Conservation (phyloP, 1,140 invertebrate species). For the Chironomus striatipennis region DNA sequence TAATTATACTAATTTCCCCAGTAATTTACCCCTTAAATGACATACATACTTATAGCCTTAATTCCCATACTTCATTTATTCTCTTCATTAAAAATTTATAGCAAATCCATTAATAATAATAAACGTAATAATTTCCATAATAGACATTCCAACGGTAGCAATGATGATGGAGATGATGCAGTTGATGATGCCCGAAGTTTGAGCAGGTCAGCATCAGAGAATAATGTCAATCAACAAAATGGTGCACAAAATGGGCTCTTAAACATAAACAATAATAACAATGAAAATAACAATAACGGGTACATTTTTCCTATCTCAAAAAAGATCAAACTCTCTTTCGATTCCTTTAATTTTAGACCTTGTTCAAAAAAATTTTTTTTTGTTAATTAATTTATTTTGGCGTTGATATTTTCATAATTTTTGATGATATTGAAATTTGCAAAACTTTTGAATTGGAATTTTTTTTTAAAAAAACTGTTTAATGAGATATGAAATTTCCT, state of each 20-base stretch:
- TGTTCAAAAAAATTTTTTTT: background rate
- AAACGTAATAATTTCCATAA: background rate
- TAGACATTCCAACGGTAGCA: constrained; percentile 42
- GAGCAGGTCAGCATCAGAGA: constrained; percentile 42
- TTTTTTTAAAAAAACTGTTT: background rate
- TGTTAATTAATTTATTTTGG: background rate
- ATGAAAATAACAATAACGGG: constrained; percentile 43
- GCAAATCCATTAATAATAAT: background rate
- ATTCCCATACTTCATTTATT: background rate
- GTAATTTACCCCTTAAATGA: background rate
- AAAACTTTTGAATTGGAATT: background rate
- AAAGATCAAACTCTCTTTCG: background rate
- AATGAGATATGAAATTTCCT: background rate
- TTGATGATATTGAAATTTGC: too few relatives aligned
- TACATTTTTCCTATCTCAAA: constrained; percentile 30
- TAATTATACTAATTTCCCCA: background rate
- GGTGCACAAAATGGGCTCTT: constrained; percentile 40
- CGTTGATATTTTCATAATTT: background rate
- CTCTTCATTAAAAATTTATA: background rate
- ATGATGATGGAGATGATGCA: constrained; percentile 41
- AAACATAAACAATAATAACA: constrained; percentile 16
- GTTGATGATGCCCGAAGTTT: constrained; percentile 46
- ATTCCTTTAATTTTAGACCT: background rate
- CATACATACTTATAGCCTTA: background rate
- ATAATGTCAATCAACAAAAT: constrained; percentile 40